A percentile compares a stretch with the other conserved stretches of the same genome.
Evolutionary conservation across 2,888 invertebrate species (phyloP).

Genomic region (Doris montereyensis): DNA sequence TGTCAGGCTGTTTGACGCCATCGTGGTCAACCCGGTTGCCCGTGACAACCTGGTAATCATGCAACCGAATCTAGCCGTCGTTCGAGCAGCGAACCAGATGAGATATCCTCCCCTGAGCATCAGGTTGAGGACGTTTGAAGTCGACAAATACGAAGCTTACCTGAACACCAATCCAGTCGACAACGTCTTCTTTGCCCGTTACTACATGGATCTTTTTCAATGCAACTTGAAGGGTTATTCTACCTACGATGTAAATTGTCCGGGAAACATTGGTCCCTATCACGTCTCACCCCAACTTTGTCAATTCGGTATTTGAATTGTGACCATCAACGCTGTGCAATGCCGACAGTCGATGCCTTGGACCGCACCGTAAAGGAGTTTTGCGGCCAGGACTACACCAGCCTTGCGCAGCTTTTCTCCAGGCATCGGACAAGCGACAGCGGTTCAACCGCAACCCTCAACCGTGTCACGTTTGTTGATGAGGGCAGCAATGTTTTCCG

Average conservation of each 20-base stretch:
- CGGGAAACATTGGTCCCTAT: constrained; percentile 17
- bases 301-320: constrained; percentile 59
- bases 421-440: too few relatives aligned
- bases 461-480: constrained; percentile 30
- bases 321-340: constrained; percentile 72
- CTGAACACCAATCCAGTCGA: constrained; percentile 36
- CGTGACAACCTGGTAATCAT: constrained; percentile 24
- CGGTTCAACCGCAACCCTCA: too few relatives aligned
- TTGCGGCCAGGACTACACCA: constrained; percentile 55
- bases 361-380: constrained; percentile 65
- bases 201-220: constrained; percentile 56
- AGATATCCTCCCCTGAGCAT: neutral
- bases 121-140: neutral
- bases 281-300: constrained; percentile 46
- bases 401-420: constrained; percentile 46
- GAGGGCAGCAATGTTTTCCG: constrained; percentile 49
- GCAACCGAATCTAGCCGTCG: constrained; percentile 2
- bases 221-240: constrained; percentile 60
- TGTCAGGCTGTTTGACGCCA: constrained; percentile 49
- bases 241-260: constrained; percentile 35
- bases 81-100: neutral
- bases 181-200: constrained; percentile 56
- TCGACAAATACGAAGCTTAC: constrained; percentile 47
- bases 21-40: constrained; percentile 41
- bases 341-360: constrained; percentile 68